Conservation (phyloP, 2,888 invertebrate genomes). For the Protodeltote pygarga region DNA sequence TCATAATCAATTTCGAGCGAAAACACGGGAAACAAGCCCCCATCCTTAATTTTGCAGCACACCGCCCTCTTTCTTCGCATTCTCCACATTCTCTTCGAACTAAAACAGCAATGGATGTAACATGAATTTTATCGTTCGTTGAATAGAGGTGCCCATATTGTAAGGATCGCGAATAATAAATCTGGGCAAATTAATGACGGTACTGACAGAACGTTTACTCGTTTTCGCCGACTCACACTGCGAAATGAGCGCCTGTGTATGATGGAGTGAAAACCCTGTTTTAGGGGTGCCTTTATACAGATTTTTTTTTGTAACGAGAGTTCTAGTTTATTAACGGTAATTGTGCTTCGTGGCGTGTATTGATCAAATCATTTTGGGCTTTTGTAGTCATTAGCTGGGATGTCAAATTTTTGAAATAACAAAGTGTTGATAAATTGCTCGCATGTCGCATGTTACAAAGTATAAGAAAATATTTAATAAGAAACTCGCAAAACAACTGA, state of each 20-base stretch:
- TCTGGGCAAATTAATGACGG: slow-evolving; percentile 81
- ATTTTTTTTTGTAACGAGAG: slow-evolving; percentile 5
- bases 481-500: no score
- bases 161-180: slow-evolving; percentile 76
- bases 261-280: slow-evolving; percentile 52
- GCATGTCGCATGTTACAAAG: no score
- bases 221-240: slow-evolving; percentile 76
- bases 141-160: slow-evolving; percentile 56
- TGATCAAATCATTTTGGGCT: background rate
- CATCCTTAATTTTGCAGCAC: slow-evolving; percentile 5
- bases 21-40: slow-evolving; percentile 20
- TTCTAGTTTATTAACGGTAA: slow-evolving; percentile 8
- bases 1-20: slow-evolving; percentile 72
- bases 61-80: slow-evolving; percentile 21
- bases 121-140: slow-evolving; percentile 27
- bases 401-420: no score
- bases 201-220: slow-evolving; percentile 82
- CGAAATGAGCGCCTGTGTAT: slow-evolving; percentile 67
- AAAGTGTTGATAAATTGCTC: no score
- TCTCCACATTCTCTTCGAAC: slow-evolving; percentile 7
- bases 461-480: no score
- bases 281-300: slow-evolving; percentile 40
- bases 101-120: slow-evolving; percentile 54
- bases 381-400: no score
- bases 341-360: background rate